phyloP scores from a whole-genome alignment of 2,888 invertebrate genomes.

The Spodoptera exigua region DNA sequence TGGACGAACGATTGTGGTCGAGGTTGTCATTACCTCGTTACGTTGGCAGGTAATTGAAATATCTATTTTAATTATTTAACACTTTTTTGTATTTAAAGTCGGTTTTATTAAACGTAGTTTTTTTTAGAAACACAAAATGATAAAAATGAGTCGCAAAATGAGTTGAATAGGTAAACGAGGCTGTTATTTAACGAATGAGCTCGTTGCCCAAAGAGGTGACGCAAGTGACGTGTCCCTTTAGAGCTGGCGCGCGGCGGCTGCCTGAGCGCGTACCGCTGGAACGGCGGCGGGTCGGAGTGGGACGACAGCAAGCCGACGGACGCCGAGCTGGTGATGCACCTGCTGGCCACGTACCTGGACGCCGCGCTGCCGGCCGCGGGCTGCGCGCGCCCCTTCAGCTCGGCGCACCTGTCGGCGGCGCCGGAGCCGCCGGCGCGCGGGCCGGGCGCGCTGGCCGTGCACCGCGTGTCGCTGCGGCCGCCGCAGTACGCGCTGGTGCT shows the following conservation, averaged over 20 bases:
- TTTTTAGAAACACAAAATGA: too few relatives aligned
- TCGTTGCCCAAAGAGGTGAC: too few relatives aligned
- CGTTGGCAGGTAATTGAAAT: too few relatives aligned
- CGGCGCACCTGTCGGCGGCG: slow-evolving; percentile 70
- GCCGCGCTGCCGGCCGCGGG: slow-evolving; percentile 65
- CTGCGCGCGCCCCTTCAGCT: slow-evolving; percentile 83
- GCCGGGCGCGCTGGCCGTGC: slow-evolving; percentile 28
- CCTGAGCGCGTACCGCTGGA: slow-evolving; percentile 97
- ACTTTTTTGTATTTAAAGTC: too few relatives aligned
- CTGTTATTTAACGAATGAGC: too few relatives aligned
- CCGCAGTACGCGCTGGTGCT: slow-evolving; percentile 54
- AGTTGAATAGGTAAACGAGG: too few relatives aligned
- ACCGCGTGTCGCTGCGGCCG: slow-evolving; percentile 46
- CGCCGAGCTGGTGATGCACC: slow-evolving; percentile 95
- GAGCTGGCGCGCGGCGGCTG: slow-evolving; percentile 95
- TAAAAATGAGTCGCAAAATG: too few relatives aligned
- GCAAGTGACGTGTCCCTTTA: slow-evolving; percentile 53
- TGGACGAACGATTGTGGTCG: too few relatives aligned
- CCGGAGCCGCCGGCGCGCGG: slow-evolving; percentile 26
- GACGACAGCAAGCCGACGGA: slow-evolving; percentile 95
- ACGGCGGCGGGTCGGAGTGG: slow-evolving; percentile 91
- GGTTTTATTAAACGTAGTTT: too few relatives aligned
- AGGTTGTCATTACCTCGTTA: too few relatives aligned
- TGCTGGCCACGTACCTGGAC: slow-evolving; percentile 94
- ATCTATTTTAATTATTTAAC: too few relatives aligned